A percentile compares a stretch with the other conserved stretches of the same genome.
These are phyloP conservation scores for Heliconius cydno DNA, from an alignment of 2,888 invertebrate genomes.

Conservation along the genomic window DNA sequence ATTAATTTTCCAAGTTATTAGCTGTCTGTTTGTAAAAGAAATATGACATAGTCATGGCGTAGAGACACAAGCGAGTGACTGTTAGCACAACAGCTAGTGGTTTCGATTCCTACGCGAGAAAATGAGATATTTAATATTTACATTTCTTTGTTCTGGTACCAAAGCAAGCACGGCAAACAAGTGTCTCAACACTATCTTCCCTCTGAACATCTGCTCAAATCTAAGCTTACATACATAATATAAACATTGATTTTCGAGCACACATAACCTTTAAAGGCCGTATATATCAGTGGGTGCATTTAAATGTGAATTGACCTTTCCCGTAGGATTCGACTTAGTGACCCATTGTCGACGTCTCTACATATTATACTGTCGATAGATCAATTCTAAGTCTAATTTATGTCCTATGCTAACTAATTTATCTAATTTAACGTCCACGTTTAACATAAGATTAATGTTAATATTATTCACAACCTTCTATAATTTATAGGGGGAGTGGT, in stretches of 20 bases:
- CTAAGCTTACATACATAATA: neutral
- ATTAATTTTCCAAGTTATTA: too few relatives aligned
- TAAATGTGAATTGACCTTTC: constrained; percentile 44
- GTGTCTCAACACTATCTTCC: neutral
- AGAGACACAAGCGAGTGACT: too few relatives aligned
- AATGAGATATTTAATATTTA: too few relatives aligned
- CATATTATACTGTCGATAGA: constrained; percentile 41
- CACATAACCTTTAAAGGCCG: constrained; percentile 35
- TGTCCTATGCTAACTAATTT: constrained; percentile 25
- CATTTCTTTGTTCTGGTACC: too few relatives aligned
- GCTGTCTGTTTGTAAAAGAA: too few relatives aligned
- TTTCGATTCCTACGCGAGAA: too few relatives aligned
- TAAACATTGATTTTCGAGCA: constrained; percentile 27
- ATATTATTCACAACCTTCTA: constrained; percentile 17
- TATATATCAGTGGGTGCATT: constrained; percentile 25
- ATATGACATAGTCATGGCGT: too few relatives aligned
- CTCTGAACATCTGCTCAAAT: neutral
- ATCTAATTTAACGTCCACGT: constrained; percentile 21
- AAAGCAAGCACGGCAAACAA: neutral
- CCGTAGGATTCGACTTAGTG: constrained; percentile 44
- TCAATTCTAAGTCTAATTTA: constrained; percentile 31
- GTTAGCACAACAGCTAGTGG: too few relatives aligned
- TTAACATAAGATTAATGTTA: constrained; percentile 25
- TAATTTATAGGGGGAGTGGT: neutral
- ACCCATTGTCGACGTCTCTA: constrained; percentile 43